A percentile compares a stretch with the other conserved stretches of the same genome.
These are phyloP conservation scores for Cyclopterus lumpus DNA, from an alignment of 2,797 vertebrate genomes.

Conservation along the genomic window DNA sequence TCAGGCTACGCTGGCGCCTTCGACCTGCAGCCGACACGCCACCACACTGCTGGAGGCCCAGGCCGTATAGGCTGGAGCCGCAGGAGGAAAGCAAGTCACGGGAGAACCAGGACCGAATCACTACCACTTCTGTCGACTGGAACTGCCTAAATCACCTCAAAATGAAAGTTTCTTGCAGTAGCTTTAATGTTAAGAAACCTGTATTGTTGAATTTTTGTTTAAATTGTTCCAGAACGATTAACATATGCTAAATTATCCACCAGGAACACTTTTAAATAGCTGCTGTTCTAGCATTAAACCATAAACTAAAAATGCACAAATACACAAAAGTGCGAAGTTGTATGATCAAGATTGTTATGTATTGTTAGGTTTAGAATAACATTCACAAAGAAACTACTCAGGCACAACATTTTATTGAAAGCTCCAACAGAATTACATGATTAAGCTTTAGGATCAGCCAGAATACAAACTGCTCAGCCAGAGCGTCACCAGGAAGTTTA, in stretches of 20 bases:
- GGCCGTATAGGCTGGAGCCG: too few species aligned
- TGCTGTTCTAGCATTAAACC: not conserved
- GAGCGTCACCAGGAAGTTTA: constrained; percentile 50
- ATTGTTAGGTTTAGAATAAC: not conserved
- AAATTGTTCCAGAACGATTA: not conserved
- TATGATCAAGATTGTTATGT: not conserved
- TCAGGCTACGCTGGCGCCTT: not conserved
- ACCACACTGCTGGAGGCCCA: too few species aligned
- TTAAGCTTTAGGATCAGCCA: not conserved
- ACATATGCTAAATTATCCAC: not conserved
- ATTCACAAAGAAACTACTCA: not conserved
- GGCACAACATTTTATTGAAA: not conserved
- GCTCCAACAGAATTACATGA: not conserved
- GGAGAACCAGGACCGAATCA: not conserved
- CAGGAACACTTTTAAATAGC: not conserved
- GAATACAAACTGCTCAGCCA: not conserved
- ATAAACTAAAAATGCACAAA: not conserved
- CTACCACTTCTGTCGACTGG: not conserved
- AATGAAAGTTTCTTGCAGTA: not conserved
- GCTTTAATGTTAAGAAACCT: not conserved
- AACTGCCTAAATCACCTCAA: not conserved
- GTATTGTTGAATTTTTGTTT: not conserved
- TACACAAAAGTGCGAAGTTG: not conserved
- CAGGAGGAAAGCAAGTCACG: not conserved
- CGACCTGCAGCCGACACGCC: not conserved